These are phyloP conservation scores for Benitochromis conjunctus DNA, from an alignment of 2,113 vertebrate species.

Conservation along the genomic window DNA sequence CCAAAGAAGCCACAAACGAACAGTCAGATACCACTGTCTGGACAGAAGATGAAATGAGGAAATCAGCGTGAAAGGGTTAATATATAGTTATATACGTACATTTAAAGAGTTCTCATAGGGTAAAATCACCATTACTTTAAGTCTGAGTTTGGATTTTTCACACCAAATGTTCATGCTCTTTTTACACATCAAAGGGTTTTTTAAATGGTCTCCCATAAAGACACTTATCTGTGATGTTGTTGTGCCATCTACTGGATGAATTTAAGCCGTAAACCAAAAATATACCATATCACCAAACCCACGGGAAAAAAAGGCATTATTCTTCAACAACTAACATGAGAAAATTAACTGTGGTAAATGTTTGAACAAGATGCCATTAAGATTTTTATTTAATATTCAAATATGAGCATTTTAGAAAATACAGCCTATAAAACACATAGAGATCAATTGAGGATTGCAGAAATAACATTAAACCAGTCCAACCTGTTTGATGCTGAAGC, in stretches of 20 bases:
- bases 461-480: not conserved
- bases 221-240: not conserved
- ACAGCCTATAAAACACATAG: not conserved
- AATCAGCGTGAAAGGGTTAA: rapidly evolving
- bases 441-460: not conserved
- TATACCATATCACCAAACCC: not conserved
- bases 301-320: not conserved
- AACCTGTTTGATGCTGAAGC: conserved; percentile 99
- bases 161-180: not conserved
- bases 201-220: not conserved
- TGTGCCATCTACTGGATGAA: conserved; percentile 1
- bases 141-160: not conserved
- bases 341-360: not conserved
- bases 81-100: not conserved
- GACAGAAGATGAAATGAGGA: not conserved
- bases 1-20: conserved; percentile 94
- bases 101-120: not conserved
- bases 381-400: not conserved
- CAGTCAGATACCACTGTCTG: conserved; percentile 98
- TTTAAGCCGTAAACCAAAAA: not conserved
- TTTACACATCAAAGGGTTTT: not conserved
- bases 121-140: not conserved
- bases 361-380: not conserved
- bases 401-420: not conserved
- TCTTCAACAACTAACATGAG: not conserved